phyloP scores from a whole-genome alignment of 2,797 vertebrate genomes.

The Tokudaia muenninki region DNA sequence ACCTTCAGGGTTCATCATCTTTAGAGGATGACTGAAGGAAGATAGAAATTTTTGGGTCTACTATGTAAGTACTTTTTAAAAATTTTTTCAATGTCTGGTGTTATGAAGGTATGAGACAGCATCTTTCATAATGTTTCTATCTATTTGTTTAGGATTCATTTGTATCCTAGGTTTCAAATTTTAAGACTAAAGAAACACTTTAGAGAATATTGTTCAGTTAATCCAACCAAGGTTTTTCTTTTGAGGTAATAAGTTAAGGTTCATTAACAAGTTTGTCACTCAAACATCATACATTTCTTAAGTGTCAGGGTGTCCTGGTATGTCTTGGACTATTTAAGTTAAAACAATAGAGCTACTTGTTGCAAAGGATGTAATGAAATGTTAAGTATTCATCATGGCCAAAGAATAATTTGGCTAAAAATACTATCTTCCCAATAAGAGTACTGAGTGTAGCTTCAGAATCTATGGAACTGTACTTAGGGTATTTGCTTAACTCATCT shows the following conservation, averaged over 20 bases:
- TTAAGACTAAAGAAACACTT: neutral
- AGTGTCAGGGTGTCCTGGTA: slow-evolving; percentile 44
- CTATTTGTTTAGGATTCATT: neutral
- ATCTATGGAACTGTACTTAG: slow-evolving; percentile 65
- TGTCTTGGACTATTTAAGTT: slow-evolving; percentile 66
- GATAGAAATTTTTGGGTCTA: neutral
- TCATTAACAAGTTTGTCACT: slow-evolving; percentile 49
- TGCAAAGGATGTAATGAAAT: slow-evolving; percentile 66
- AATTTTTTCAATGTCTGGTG: neutral
- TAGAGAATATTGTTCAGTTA: neutral
- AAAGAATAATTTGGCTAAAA: slow-evolving; percentile 72
- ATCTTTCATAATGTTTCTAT: neutral
- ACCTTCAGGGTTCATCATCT: neutral
- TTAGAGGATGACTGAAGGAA: neutral
- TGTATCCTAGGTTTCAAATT: neutral
- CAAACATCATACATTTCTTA: slow-evolving; percentile 48
- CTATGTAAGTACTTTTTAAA: neutral
- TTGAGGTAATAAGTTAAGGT: neutral
- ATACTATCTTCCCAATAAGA: slow-evolving; percentile 59
- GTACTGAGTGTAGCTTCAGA: slow-evolving; percentile 45
- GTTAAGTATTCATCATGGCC: slow-evolving; percentile 69
- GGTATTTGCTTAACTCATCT: slow-evolving; percentile 52
- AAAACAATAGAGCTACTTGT: slow-evolving; percentile 65
- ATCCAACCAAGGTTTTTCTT: neutral
- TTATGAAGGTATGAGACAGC: neutral